These are phyloP conservation scores for Alligator mississippiensis DNA, from an alignment of 2,113 vertebrate species.

Conservation along the genomic window DNA sequence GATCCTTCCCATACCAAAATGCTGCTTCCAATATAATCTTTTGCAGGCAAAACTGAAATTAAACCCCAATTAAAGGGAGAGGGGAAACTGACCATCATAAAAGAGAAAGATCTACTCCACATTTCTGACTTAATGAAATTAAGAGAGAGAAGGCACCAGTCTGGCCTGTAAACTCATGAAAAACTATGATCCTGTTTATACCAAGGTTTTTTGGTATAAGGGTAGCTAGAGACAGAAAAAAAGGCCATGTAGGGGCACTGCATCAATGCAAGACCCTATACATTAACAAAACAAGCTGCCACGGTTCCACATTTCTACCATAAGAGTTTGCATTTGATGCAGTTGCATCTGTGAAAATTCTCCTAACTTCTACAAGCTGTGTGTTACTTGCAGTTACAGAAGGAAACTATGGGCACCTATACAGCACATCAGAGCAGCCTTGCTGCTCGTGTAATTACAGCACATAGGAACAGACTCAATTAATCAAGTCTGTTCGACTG, in stretches of 20 bases:
- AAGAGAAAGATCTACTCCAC: not conserved
- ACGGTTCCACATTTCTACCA: rapidly evolving
- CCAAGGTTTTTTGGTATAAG: not conserved
- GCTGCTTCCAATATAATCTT: not conserved
- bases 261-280: not conserved
- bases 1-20: not conserved
- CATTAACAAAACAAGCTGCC: not conserved
- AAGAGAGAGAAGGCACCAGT: not conserved
- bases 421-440: no score
- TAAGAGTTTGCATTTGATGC: not conserved
- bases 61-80: not conserved
- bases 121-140: not conserved
- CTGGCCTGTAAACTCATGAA: not conserved
- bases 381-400: not conserved
- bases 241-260: not conserved
- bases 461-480: no score
- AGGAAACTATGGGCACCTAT: not conserved
- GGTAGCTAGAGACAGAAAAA: no score
- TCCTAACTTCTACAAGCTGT: not conserved
- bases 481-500: no score
- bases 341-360: not conserved
- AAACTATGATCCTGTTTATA: not conserved
- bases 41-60: not conserved
- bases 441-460: no score
- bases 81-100: not conserved